Evolutionary conservation across 2,888 invertebrate genomes (phyloP).

Genomic region (Maniola hyperantus): DNA sequence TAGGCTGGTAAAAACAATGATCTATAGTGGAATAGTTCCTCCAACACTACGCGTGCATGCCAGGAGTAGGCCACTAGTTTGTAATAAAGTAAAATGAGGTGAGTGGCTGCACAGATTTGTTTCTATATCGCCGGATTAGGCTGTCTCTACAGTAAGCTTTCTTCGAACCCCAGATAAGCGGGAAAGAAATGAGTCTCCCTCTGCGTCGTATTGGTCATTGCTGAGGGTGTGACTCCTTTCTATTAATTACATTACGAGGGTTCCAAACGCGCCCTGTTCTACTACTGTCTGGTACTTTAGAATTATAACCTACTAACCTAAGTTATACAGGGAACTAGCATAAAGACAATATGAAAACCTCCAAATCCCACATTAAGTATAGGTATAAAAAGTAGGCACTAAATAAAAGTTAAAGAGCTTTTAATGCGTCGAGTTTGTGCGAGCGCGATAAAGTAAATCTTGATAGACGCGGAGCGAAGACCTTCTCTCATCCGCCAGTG

Average conservation of each 20-base stretch:
- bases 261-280: neutral
- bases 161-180: slow-evolving; percentile 16
- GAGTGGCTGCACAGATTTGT: slow-evolving; percentile 20
- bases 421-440: slow-evolving; percentile 24
- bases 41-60: no score
- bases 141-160: slow-evolving; percentile 24
- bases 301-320: no score
- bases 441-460: slow-evolving; percentile 25
- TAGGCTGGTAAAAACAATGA: no score
- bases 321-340: neutral
- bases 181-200: neutral
- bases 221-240: no score
- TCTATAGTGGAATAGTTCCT: no score
- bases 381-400: slow-evolving; percentile 4
- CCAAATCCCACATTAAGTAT: neutral
- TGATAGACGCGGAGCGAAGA: slow-evolving; percentile 20
- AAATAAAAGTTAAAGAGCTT: slow-evolving; percentile 23
- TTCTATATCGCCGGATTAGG: slow-evolving; percentile 23
- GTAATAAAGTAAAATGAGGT: slow-evolving; percentile 9
- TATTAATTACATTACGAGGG: no score
- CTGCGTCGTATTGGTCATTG: no score
- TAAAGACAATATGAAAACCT: neutral
- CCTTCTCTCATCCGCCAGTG: slow-evolving; percentile 36
- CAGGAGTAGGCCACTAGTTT: no score
- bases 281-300: no score